Percentiles rank a stretch among this genome's conserved stretches.
Evolutionary conservation across 2,113 vertebrate species (phyloP).

Genomic region (Hemichromis elongatus): DNA sequence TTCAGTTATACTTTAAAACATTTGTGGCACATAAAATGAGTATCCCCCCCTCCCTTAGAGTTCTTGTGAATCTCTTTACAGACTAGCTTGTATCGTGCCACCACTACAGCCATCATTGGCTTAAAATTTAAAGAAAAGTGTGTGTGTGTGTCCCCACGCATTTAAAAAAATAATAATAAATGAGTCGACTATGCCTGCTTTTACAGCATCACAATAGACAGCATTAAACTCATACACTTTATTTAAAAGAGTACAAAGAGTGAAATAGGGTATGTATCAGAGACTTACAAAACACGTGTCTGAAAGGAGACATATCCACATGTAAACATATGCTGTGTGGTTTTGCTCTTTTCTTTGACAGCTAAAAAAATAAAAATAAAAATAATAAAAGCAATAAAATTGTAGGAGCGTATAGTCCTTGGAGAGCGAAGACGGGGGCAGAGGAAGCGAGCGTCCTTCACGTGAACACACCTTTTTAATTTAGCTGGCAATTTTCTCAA

Average conservation of each 20-base stretch:
- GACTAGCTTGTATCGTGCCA: neutral
- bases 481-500: constrained; percentile 94
- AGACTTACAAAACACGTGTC: constrained; percentile 57
- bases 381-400: constrained; percentile 55
- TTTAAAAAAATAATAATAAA: neutral
- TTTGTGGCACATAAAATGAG: constrained; percentile 34
- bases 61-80: constrained; percentile 9
- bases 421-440: neutral
- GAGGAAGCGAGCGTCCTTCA: neutral
- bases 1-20: constrained; percentile 30
- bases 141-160: no score
- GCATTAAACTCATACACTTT: constrained; percentile 53
- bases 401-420: constrained; percentile 49
- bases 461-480: neutral
- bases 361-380: constrained; percentile 41
- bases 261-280: constrained; percentile 67
- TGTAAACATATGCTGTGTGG: constrained; percentile 59
- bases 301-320: constrained; percentile 57
- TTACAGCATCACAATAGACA: constrained; percentile 31
- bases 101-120: neutral
- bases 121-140: neutral
- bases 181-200: neutral
- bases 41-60: neutral
- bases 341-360: constrained; percentile 32
- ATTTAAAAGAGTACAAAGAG: constrained; percentile 71